These are phyloP conservation scores for Selene dorsalis DNA, from an alignment of 2,797 vertebrate genomes.

Conservation along the genomic window DNA sequence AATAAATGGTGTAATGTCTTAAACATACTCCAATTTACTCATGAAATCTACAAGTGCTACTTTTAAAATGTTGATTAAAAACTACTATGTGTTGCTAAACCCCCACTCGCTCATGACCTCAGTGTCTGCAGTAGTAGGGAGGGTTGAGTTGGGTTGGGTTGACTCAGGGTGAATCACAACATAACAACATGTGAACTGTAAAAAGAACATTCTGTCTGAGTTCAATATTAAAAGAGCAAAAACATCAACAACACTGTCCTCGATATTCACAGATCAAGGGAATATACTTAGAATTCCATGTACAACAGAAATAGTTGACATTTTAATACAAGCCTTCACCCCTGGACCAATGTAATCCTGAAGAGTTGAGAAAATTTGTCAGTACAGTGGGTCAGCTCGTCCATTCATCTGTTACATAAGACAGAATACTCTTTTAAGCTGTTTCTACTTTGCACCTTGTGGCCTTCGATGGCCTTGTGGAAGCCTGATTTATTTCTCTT, in stretches of 20 bases:
- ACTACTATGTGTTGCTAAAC: not conserved
- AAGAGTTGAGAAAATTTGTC: constrained; percentile 20
- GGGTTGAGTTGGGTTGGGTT: too few relatives aligned
- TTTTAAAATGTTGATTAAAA: not conserved
- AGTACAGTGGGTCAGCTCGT: constrained; percentile 44
- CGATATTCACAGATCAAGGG: constrained; percentile 25
- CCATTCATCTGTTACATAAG: constrained; percentile 53
- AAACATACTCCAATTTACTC: not conserved
- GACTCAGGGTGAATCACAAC: not conserved
- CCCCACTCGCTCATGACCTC: not conserved
- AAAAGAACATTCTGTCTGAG: constrained; percentile 27
- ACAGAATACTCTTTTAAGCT: constrained; percentile 23
- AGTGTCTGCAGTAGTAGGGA: not conserved
- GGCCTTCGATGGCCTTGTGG: constrained; percentile 14
- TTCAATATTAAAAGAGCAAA: constrained; percentile 11
- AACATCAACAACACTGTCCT: not conserved
- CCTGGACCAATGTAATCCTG: constrained; percentile 45
- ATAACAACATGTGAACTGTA: not conserved
- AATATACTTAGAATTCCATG: constrained; percentile 31
- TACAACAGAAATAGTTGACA: constrained; percentile 35
- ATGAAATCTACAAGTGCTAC: not conserved
- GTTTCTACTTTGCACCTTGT: constrained; percentile 19
- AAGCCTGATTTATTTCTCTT: constrained; percentile 32
- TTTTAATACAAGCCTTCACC: constrained; percentile 17
- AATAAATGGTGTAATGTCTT: not conserved